Base-by-base conservation (phyloP, 2,113 vertebrate genomes). In the Jacana jacana region DNA sequence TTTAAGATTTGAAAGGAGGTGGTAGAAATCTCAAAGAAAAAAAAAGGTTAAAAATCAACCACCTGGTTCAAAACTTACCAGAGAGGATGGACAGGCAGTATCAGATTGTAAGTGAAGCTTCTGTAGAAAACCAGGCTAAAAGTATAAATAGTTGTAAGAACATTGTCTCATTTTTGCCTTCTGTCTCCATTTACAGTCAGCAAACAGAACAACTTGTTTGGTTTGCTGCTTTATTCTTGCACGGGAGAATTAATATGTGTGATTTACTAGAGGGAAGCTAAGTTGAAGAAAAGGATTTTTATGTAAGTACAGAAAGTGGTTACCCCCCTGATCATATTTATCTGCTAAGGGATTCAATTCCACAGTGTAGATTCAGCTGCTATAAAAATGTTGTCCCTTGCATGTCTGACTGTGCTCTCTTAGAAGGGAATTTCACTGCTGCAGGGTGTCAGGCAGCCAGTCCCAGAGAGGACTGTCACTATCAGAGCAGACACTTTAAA, bases 231-330 rank as follows among this genome's bases (percentile, higher is more conserved):
- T 84, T 84, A 28, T 78, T 86, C 80, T 68, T 65, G 35, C 1
- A 3, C 31, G 49, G 81, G 48, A 79, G 61, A 91, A 54, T 91
- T 87, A 95, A 64, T 87, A 39, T 48, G 9, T 81, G 79, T 83
- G 88, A 91, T 79, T 94, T 93, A 93, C 48, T 52, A 81, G 72
- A 68, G 65, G 72, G 69, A 75, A 72, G n/a, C 73, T 54, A 76
- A 60, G 31, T 85, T 69, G 70, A 69, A 92, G 88, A 72, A 91
- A 81, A 49, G 15, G 57, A 81, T 91, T 94, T 97, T 95, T 87
- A 72, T 76, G 11, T 85, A 92, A 92, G 78, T 92, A 65, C 79
- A 60, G 77, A 90, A 86, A 78, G 44, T 72, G 69, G 65, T 92
- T 92, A 86, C 89, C 86, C 57, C 88, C 64, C 61, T 55, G 52